These are phyloP conservation scores for Toxostoma redivivum DNA, from an alignment of 2,113 vertebrate species.

Conservation along the genomic window DNA sequence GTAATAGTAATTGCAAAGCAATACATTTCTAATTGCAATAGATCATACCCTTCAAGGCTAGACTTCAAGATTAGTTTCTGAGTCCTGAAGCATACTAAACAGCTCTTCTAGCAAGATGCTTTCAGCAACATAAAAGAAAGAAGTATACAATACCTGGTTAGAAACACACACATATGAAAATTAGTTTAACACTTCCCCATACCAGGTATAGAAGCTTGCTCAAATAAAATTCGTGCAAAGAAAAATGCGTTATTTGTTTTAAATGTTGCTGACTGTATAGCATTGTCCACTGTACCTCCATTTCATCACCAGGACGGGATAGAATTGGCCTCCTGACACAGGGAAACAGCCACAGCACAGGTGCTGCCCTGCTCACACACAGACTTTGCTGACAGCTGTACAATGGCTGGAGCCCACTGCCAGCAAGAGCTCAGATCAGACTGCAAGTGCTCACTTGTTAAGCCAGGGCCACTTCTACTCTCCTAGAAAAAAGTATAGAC, in stretches of 20 bases:
- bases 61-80: slow-evolving; percentile 36
- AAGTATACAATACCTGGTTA: not conserved
- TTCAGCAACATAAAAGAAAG: not conserved
- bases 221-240: not conserved
- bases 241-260: not conserved
- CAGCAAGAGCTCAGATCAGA: not conserved
- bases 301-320: not conserved
- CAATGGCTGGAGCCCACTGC: accelerated
- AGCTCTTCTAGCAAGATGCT: not conserved
- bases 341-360: not conserved
- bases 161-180: not conserved
- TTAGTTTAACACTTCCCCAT: not conserved
- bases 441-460: not conserved
- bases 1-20: slow-evolving; percentile 57
- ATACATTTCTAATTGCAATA: slow-evolving; percentile 62
- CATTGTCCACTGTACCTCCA: not conserved
- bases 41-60: slow-evolving; percentile 36
- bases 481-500: not conserved
- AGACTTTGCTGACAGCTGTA: not conserved
- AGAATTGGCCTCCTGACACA: not conserved
- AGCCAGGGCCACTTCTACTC: not conserved
- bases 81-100: slow-evolving; percentile 48
- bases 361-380: accelerated
- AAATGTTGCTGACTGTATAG: not conserved
- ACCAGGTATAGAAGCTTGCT: not conserved